Conservation (phyloP, 2,113 vertebrate species). For the Silurus meridionalis region DNA sequence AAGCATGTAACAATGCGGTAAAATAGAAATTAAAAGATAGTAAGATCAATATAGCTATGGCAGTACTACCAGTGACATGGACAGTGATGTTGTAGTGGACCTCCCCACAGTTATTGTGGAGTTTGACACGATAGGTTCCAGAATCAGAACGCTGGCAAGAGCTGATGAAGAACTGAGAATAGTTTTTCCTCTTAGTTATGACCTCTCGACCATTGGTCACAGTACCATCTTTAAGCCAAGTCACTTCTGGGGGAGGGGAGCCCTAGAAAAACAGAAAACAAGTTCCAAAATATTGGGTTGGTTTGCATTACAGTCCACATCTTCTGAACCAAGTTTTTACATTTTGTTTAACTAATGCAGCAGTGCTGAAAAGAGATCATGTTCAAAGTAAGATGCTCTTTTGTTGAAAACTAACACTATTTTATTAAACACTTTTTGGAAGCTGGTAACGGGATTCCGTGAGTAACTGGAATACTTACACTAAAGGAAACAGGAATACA, state of each 20-base stretch:
- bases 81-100: conserved; percentile 59
- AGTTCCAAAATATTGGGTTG: neutral
- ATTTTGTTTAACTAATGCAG: neutral
- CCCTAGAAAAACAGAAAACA: conserved; percentile 52
- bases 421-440: conserved; percentile 6
- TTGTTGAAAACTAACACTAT: neutral
- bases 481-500: conserved; percentile 45
- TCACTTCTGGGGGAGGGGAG: conserved; percentile 59
- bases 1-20: neutral
- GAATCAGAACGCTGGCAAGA: conserved; percentile 64
- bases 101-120: conserved; percentile 66
- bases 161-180: conserved; percentile 69
- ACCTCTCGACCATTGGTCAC: conserved; percentile 59
- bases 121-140: conserved; percentile 57
- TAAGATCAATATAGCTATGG: neutral
- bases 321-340: neutral
- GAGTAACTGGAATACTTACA: neutral
- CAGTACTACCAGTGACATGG: conserved; percentile 59
- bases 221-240: conserved; percentile 67
- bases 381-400: neutral
- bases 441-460: neutral
- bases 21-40: neutral
- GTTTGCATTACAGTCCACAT: neutral
- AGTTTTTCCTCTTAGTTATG: conserved; percentile 67
- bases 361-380: conserved; percentile 1